Evolutionary conservation across 1,140 invertebrate species (phyloP).

Genomic region (Fragariocoptes setiger): DNA sequence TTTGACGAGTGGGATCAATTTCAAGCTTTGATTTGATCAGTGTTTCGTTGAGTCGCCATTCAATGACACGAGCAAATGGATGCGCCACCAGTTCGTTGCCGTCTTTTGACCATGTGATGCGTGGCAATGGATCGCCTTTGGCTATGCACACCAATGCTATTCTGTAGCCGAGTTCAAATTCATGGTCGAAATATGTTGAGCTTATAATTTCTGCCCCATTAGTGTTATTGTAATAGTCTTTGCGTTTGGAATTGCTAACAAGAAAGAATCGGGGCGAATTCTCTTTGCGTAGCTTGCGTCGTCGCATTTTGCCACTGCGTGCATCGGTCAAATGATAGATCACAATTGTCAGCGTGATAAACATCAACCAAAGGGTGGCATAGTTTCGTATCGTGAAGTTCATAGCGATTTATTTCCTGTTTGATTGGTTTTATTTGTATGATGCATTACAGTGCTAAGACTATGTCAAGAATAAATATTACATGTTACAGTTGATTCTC

Average conservation of each 20-base stretch:
- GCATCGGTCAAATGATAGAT: no score
- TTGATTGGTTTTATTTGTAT: no score
- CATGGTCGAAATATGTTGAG: slow-evolving; percentile 63
- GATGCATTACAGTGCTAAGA: no score
- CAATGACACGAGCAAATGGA: slow-evolving; percentile 39
- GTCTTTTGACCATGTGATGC: slow-evolving; percentile 68
- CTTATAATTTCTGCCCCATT: slow-evolving; percentile 51
- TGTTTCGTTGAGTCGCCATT: slow-evolving; percentile 44
- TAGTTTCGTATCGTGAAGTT: no score
- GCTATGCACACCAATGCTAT: slow-evolving; percentile 63
- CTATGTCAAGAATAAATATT: no score
- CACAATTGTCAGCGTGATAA: no score
- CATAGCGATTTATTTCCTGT: no score
- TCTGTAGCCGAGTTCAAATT: slow-evolving; percentile 67
- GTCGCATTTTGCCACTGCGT: slow-evolving; percentile 3
- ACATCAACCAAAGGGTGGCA: no score
- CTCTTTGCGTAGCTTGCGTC: slow-evolving; percentile 7
- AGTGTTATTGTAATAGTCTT: slow-evolving; percentile 14
- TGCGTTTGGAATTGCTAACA: slow-evolving; percentile 10
- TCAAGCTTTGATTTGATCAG: slow-evolving; percentile 64
- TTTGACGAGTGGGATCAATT: slow-evolving; percentile 53
- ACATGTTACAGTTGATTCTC: no score
- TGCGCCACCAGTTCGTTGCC: slow-evolving; percentile 46
- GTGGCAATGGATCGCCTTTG: slow-evolving; percentile 36
- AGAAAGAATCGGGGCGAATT: slow-evolving; percentile 10